Evolutionary conservation across 2,797 vertebrate species (phyloP).

Genomic region (Anguilla obscura): DNA sequence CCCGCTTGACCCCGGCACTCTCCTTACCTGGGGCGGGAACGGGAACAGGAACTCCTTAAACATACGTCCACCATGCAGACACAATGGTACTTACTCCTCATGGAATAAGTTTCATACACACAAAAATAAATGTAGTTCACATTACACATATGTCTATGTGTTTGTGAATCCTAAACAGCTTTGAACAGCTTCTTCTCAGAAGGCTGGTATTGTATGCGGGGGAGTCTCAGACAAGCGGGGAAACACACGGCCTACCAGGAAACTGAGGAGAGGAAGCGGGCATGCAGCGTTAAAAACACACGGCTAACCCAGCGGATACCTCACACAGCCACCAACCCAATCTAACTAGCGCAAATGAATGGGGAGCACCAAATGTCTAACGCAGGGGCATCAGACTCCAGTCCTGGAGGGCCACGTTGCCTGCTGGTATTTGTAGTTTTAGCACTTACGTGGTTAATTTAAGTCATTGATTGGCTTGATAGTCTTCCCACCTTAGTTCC

Average conservation of each 20-base stretch:
- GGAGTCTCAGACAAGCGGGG: not conserved
- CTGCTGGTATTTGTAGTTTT: not conserved
- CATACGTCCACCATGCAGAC: not conserved
- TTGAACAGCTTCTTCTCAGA: not conserved
- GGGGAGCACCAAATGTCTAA: conserved; percentile 10
- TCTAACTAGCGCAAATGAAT: conserved; percentile 18
- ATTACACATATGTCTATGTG: not conserved
- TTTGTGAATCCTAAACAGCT: not conserved
- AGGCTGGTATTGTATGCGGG: conserved; percentile 24
- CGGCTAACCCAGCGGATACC: not conserved
- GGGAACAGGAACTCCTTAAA: not conserved
- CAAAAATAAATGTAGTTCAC: not conserved
- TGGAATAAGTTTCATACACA: not conserved
- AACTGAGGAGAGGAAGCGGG: too few species aligned
- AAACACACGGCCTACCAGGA: not conserved
- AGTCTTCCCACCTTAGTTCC: not conserved
- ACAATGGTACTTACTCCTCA: not conserved
- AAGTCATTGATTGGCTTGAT: not conserved
- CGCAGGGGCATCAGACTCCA: not conserved
- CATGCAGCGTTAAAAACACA: not conserved
- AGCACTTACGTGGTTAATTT: not conserved
- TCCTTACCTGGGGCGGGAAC: conserved; percentile 63
- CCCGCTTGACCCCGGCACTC: conserved; percentile 78
- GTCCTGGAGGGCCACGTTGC: not conserved
- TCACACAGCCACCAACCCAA: not conserved